Evolutionary conservation across 92 coral and sea anemone species (phyloP).

Genomic region (Porites divaricata): DNA sequence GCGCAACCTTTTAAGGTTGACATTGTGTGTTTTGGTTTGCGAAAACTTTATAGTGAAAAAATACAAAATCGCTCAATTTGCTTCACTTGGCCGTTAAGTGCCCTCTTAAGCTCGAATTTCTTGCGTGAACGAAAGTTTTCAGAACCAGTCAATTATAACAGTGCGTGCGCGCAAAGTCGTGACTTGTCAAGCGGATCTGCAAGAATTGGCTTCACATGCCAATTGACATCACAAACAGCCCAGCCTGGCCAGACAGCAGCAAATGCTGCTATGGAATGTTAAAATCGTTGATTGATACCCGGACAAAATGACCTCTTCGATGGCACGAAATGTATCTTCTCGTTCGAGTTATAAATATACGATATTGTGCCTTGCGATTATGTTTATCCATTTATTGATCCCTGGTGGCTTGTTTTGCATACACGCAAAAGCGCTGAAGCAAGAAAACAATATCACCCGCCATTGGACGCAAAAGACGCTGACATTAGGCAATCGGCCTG

Average conservation of each 20-base stretch:
- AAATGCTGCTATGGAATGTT: not conserved
- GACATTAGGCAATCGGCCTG: not conserved
- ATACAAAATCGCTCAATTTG: not conserved
- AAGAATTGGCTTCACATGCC: not conserved
- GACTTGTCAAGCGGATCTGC: not conserved
- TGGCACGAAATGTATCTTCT: not conserved
- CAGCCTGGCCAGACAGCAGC: not conserved
- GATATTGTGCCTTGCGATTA: constrained; percentile 5
- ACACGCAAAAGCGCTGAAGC: not conserved
- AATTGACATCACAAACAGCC: not conserved
- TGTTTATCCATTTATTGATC: not conserved
- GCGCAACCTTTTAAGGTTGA: not conserved
- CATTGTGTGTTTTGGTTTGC: not conserved
- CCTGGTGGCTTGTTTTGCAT: constrained; percentile 9
- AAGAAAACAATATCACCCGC: constrained; percentile 1
- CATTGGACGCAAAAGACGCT: not conserved
- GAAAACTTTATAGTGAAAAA: not conserved
- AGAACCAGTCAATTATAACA: not conserved
- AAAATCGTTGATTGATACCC: not conserved
- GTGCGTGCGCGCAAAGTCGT: not conserved
- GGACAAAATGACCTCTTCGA: not conserved
- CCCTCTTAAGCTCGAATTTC: not conserved
- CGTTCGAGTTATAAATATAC: not conserved
- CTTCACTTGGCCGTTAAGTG: not conserved
- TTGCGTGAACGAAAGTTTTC: constrained; percentile 1